phyloP scores from a whole-genome alignment of 2,113 vertebrate species.

The Leiothrix lutea region DNA sequence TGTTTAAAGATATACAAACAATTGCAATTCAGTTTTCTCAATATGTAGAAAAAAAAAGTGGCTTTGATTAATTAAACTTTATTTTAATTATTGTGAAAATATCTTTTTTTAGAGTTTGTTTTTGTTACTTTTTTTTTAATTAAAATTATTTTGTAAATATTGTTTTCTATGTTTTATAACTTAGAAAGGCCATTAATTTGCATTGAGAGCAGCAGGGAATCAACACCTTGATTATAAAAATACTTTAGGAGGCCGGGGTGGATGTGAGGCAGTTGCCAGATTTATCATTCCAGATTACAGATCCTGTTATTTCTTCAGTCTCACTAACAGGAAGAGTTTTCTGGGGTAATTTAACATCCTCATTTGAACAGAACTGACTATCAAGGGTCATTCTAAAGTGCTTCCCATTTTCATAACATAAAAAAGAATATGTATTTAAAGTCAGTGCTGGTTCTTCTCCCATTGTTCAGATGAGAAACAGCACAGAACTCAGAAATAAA shows the following conservation, averaged over 20 bases:
- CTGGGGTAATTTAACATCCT: neutral
- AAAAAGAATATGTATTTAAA: neutral
- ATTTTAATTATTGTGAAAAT: constrained; percentile 62
- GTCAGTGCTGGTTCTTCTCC: neutral
- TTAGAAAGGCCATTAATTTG: constrained; percentile 31
- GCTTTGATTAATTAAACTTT: constrained; percentile 46
- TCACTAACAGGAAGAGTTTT: neutral
- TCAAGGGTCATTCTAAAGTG: neutral
- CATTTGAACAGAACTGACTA: neutral
- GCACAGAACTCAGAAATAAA: neutral
- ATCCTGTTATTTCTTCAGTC: neutral
- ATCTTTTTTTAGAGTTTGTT: constrained; percentile 33
- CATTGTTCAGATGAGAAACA: neutral
- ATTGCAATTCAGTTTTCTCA: constrained; percentile 30
- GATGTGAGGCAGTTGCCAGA: neutral
- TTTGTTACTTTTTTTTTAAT: constrained; percentile 59
- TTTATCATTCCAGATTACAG: neutral
- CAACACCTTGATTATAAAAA: neutral
- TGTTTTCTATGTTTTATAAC: constrained; percentile 55
- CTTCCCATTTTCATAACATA: neutral
- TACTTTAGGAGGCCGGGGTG: neutral
- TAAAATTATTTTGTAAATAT: constrained; percentile 69
- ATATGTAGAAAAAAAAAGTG: constrained; percentile 20
- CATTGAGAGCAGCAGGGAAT: constrained; percentile 22
- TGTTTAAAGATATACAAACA: constrained; percentile 35